phyloP scores from a whole-genome alignment of 92 coral and sea anemone genomes.

The Siderastrea radians region DNA sequence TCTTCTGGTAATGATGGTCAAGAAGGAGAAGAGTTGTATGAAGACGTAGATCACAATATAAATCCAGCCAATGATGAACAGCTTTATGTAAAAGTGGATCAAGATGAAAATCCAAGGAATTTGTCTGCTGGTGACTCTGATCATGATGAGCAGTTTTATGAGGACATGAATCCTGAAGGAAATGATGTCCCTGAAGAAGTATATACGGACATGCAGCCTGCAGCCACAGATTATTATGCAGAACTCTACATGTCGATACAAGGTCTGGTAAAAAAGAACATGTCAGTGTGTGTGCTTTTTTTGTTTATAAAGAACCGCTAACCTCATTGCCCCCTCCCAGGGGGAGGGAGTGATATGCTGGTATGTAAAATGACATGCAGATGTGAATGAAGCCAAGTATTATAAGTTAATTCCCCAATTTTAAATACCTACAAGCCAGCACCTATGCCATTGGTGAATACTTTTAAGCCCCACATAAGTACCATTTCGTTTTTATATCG shows the following conservation, averaged over 20 bases:
- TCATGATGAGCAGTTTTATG: not conserved
- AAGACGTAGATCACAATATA: not conserved
- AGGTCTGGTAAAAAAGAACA: not conserved
- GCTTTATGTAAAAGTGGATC: constrained; percentile 1
- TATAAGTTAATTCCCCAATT: too few species aligned
- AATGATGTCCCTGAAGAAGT: constrained; percentile 34
- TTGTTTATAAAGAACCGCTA: too few species aligned
- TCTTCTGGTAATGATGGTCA: not conserved
- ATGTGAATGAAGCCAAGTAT: too few species aligned
- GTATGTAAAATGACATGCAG: too few species aligned
- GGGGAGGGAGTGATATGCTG: too few species aligned
- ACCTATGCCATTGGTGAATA: too few species aligned
- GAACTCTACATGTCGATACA: not conserved
- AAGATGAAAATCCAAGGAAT: not conserved
- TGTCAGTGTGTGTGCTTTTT: too few species aligned
- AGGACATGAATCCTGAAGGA: not conserved
- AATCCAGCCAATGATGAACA: not conserved
- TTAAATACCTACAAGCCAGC: too few species aligned
- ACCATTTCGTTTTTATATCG: too few species aligned
- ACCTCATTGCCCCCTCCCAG: too few species aligned
- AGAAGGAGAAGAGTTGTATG: constrained; percentile 18
- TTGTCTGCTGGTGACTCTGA: not conserved
- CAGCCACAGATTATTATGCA: not conserved
- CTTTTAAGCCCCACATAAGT: too few species aligned
- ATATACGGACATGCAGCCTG: constrained; percentile 35